Base-by-base conservation (phyloP, 2,113 vertebrate species). In the Choloepus hoffmanni region DNA sequence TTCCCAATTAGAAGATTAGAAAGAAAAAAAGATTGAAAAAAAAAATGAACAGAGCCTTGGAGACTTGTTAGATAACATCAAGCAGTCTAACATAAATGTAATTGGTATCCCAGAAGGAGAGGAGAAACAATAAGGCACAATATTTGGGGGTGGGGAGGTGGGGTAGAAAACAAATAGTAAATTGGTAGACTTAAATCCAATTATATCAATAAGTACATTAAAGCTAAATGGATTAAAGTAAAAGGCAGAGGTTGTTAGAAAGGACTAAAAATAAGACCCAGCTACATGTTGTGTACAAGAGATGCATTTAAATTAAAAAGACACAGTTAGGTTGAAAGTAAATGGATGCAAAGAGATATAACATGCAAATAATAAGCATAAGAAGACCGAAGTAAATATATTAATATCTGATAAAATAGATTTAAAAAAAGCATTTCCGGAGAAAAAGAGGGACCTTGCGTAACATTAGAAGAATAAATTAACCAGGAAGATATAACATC, bases 251-350 rank as follows among this genome's bases (percentile, higher is more conserved):
- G 23, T 85, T 55, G 9, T 86, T 86, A 73, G 65, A 55, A 58
- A 65, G 67, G 19, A 72, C n/a, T 87, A 7, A 92, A 95, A 79
- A 16, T 7, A 78, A 79, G 55, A 65, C 23, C 58, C 8, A 24
- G 30, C 30, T 95, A 24, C 48, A 50, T 65, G 40, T 53, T 85
- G 55, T 91, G 58, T 62, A 24, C 73, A 73, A 65, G 23, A 81
- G 82, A 81, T 81, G 13, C 4, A 30, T 50, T 91, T 86, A 65
- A 91, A 95, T 45, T 73, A 86, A 33, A 77, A 84, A 84, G 92
- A 55, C 5, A 86, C 28, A 81, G 14, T 8, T 95, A 81, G 73
- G 58, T 45, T 86, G 83, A 81, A 67, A 43, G 48, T 53, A 60
- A 92, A 13, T 58, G 19, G 2, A 76, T 48, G 12, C 50, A 83